Evolutionary conservation across 2,888 invertebrate genomes (phyloP), one percentile per base, ranked within the genome.

Genomic region (Sisyra nigra): DNA sequence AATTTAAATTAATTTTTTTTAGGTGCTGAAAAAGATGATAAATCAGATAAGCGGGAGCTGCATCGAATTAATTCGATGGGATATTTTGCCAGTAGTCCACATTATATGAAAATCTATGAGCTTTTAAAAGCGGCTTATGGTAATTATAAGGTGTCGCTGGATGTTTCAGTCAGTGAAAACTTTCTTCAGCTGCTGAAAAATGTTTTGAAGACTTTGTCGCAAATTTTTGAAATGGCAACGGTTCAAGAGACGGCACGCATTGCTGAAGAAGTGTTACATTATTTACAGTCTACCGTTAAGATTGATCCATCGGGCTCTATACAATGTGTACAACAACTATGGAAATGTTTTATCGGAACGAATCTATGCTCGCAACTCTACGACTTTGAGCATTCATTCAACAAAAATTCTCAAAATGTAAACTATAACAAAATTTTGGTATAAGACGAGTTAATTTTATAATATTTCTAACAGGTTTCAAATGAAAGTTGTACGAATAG

Each of bases 31-130:
- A 59, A 57, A 49, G 58, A 57, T 2, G 61, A 60, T 8, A 57
- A 55, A 46, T 43, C 32, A 4, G 59, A 61, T 13, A 59, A 56
- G 46, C 57, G 53, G 43, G 54, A 51, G 33, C 57, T 57, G 30
- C 50, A 49, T 35, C 55, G 53, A 45, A 48, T 49, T n/a, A 53
- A 50, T 46, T 63, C 68, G 7, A 59, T 68, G 39, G 80, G 81
- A 1, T 72, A 72, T 54, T 81, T 83, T 61, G 71, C 67, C 42
- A 72, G 68, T 47, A 74, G 79, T 46, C 78, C 84, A 0, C 82
- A 88, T 58, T 93, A 92, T 59, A 72, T 86, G 68, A 85, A 82
- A 61, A 69, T 93, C 46, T 84, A 84, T 60, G 87, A 87, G 45
- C 75, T 76, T 42, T 59, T 93, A 44, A 80, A 78, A 57, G 80